phyloP scores from a whole-genome alignment of 64 coral and sea anemone species.

The Pocillopora verrucosa region DNA sequence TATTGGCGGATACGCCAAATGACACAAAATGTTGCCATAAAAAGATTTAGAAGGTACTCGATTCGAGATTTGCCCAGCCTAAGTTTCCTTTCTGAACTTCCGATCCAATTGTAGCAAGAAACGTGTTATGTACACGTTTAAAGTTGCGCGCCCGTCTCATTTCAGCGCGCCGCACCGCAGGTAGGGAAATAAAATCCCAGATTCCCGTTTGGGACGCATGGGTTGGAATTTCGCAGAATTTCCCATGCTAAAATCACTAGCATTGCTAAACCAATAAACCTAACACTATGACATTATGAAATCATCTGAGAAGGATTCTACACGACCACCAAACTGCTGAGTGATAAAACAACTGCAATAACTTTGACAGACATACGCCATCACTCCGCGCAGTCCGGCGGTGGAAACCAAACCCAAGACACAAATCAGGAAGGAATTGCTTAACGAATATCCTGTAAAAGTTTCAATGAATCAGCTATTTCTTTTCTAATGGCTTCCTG shows the following conservation, averaged over 20 bases:
- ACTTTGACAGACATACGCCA: slow-evolving; percentile 25
- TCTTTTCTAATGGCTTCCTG: not conserved
- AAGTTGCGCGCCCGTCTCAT: no score
- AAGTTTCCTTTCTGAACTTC: not conserved
- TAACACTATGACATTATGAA: not conserved
- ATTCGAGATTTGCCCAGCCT: not conserved
- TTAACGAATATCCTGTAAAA: not conserved
- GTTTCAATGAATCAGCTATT: not conserved
- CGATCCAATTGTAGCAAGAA: not conserved
- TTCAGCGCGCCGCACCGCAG: no score
- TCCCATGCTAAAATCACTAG: slow-evolving; percentile 38
- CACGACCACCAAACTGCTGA: not conserved
- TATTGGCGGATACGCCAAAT: not conserved
- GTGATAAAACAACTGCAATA: not conserved
- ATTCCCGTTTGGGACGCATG: not conserved
- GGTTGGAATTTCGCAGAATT: not conserved
- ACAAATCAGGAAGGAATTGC: not conserved
- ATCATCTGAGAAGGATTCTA: slow-evolving; percentile 15
- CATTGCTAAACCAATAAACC: not conserved
- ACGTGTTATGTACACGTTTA: no score
- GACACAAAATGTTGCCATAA: slow-evolving; percentile 31
- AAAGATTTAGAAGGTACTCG: not conserved
- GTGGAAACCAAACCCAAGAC: not conserved
- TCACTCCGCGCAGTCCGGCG: not conserved
- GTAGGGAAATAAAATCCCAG: not conserved